phyloP scores from a whole-genome alignment of 2,888 invertebrate genomes.

The Acrobasis repandana region DNA sequence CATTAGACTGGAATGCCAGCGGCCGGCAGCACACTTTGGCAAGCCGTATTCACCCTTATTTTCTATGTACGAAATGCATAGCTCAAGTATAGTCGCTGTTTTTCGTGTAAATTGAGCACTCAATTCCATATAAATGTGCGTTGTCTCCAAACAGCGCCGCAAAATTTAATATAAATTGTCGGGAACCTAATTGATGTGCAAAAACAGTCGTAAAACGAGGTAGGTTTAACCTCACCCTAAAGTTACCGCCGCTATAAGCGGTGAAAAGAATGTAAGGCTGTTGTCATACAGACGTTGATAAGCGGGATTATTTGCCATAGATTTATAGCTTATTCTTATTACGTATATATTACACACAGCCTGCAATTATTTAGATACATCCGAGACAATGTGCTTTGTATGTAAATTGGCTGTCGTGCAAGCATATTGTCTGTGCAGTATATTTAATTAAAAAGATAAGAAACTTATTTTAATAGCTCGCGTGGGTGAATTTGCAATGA shows the following conservation, averaged over 20 bases:
- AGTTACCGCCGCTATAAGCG: background rate
- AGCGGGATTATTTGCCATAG: conserved; percentile 11
- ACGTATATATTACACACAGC: conserved; percentile 16
- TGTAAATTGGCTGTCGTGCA: conserved; percentile 21
- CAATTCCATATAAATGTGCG: too few species aligned
- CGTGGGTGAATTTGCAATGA: conserved; percentile 7
- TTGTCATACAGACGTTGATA: conserved; percentile 34
- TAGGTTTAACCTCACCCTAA: background rate
- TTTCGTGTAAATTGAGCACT: too few species aligned
- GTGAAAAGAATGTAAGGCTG: conserved; percentile 16
- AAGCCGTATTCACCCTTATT: too few species aligned
- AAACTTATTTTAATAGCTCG: conserved; percentile 22
- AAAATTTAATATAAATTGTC: too few species aligned
- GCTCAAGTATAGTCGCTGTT: too few species aligned
- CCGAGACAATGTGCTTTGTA: conserved; percentile 24
- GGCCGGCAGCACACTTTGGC: too few species aligned
- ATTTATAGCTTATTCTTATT: conserved; percentile 23
- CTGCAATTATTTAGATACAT: conserved; percentile 23
- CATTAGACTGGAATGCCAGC: too few species aligned
- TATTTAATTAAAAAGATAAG: conserved; percentile 25
- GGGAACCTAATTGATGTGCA: too few species aligned
- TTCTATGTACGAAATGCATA: too few species aligned
- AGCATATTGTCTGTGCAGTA: conserved; percentile 21
- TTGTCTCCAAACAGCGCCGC: too few species aligned
- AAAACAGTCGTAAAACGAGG: background rate